Evolutionary conservation across 2,113 vertebrate species (phyloP), one percentile per base, ranked within the genome.

Genomic region (Asarcornis scutulata): DNA sequence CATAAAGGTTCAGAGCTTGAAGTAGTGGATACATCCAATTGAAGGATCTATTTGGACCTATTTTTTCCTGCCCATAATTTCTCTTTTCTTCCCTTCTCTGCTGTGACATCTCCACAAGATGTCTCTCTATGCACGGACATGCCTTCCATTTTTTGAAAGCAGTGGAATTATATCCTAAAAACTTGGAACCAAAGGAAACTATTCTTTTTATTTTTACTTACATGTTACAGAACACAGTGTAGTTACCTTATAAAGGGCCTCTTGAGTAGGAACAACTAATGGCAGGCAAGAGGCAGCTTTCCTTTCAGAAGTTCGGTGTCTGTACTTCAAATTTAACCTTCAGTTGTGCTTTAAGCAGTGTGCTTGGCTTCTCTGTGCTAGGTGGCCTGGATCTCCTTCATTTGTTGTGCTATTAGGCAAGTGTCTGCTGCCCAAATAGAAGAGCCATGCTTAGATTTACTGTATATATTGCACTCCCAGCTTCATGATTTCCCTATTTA

Each of bases 311-410:
- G 34, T 83, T 78, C 69, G 79, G 14, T 68, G 83, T 66, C 44
- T 90, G 74, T 62, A 64, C 66, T 94, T 82, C 9, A 3, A 10
- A 73, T 82, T 60, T 53, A 75, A 72, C 91, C 84, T 72, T 34
- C n/a, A 56, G 91, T 78, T 75, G 79, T 96, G 94, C 75, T 95
- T 93, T 86, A 50, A 95, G 94, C 86, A 31, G 16, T 32, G 59
- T 62, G 95, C 96, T 97, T 96, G 96, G 97, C 97, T 98, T 94
- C 90, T 93, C 59, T 95, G 78, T 96, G 80, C 89, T 93, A 73
- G 96, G 94, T 83, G 62, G 88, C 93, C 92, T 94, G 76, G 90
- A 71, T 84, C 89, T 85, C 87, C 88, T 90, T 60, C 79, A 50
- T 75, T 83, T 84, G 38, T 81, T 85, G 76, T 88, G 89, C 91